Conservation (phyloP, 2,113 vertebrate genomes). For the Hydrochoerus hydrochaeris region DNA sequence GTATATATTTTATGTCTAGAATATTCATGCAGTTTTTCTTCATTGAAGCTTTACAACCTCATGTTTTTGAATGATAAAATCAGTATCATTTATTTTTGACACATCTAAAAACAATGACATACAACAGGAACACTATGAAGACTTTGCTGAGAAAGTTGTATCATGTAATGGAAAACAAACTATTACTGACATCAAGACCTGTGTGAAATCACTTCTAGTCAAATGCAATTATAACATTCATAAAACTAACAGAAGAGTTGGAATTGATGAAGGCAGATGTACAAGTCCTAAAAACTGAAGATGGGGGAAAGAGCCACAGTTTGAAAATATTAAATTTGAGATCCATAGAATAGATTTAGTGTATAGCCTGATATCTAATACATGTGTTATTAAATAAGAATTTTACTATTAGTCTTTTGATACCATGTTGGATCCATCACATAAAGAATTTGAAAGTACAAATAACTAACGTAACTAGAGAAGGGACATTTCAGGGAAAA, state of each 20-base stretch:
- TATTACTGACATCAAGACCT: conserved; percentile 63
- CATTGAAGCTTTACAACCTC: conserved; percentile 28
- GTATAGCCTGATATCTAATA: conserved; percentile 73
- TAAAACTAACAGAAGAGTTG: conserved; percentile 71
- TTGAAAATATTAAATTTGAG: conserved; percentile 77
- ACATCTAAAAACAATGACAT: conserved; percentile 42
- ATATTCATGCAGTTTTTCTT: conserved; percentile 34
- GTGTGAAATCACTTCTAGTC: conserved; percentile 57
- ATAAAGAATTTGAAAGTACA: conserved; percentile 75
- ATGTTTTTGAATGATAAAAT: conserved; percentile 33
- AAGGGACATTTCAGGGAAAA: conserved; percentile 72
- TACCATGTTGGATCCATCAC: conserved; percentile 59
- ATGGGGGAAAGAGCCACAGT: conserved; percentile 74
- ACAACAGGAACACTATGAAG: conserved; percentile 43
- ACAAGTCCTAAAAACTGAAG: conserved; percentile 63
- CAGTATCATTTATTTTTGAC: conserved; percentile 57
- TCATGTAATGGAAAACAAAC: conserved; percentile 58
- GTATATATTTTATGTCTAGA: conserved; percentile 19
- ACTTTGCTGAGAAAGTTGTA: conserved; percentile 61
- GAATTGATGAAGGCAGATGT: conserved; percentile 72
- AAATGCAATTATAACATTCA: conserved; percentile 66
- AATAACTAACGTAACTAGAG: conserved; percentile 56
- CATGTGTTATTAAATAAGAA: conserved; percentile 75
- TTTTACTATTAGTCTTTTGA: conserved; percentile 79
- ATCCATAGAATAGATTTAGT: conserved; percentile 73